Evolutionary conservation across 2,888 invertebrate species (phyloP).

Genomic region (Nomada ruficornis): DNA sequence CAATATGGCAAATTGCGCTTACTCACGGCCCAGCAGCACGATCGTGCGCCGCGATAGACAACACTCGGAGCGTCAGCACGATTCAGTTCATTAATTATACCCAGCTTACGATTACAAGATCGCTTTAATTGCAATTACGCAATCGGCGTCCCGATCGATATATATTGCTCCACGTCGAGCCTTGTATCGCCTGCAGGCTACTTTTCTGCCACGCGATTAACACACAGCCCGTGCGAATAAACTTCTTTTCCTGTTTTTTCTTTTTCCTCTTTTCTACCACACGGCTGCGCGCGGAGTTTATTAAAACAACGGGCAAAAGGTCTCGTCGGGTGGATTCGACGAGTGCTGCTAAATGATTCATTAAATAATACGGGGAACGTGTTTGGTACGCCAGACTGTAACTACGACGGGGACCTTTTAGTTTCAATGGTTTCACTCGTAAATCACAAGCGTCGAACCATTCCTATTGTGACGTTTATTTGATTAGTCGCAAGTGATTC

Average conservation of each 20-base stretch:
- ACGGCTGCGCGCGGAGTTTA: conserved; percentile 20
- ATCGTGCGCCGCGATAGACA: conserved; percentile 75
- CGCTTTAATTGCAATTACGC: conserved; percentile 79
- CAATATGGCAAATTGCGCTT: conserved; percentile 79
- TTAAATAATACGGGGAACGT: conserved; percentile 30
- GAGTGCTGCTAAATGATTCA: conserved; percentile 41
- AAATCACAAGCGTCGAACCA: conserved; percentile 31
- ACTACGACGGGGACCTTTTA: neutral
- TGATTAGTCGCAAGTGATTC: conserved; percentile 23
- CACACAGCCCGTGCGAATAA: neutral
- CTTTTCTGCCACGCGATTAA: conserved; percentile 12
- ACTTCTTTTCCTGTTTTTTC: neutral
- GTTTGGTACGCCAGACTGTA: neutral
- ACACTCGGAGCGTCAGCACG: conserved; percentile 76
- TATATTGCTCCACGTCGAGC: conserved; percentile 51
- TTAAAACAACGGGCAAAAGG: conserved; percentile 31
- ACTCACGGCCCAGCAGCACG: conserved; percentile 68
- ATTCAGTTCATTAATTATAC: conserved; percentile 80
- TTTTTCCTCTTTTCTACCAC: neutral
- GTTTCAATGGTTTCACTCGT: conserved; percentile 32
- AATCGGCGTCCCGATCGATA: conserved; percentile 71
- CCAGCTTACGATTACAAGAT: conserved; percentile 75
- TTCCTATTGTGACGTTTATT: conserved; percentile 31
- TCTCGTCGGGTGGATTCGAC: conserved; percentile 15
- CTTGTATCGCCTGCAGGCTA: conserved; percentile 29